A percentile compares a stretch with the other conserved stretches of the same genome.
Evolutionary conservation across 2,113 vertebrate species (phyloP).

Genomic region (Seriola rivoliana): DNA sequence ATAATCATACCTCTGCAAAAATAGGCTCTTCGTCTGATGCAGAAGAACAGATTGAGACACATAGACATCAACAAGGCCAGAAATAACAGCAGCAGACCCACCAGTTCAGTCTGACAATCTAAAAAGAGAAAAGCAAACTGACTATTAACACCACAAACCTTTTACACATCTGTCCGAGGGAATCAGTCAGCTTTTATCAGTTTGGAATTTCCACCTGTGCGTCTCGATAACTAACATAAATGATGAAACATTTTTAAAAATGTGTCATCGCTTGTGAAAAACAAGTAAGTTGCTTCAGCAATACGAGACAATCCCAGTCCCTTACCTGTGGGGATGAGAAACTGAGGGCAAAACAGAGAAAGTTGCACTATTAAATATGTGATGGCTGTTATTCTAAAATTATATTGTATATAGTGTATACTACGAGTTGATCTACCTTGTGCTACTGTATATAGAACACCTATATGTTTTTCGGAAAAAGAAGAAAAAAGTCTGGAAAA

Average conservation of each 20-base stretch:
- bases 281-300: background rate
- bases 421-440: background rate
- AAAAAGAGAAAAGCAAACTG: conserved; percentile 22
- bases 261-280: background rate
- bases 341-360: background rate
- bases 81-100: conserved; percentile 42
- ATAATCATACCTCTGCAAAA: conserved; percentile 64
- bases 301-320: background rate
- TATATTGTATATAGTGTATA: no score
- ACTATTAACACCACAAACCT: background rate
- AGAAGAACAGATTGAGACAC: conserved; percentile 75
- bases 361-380: background rate
- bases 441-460: background rate
- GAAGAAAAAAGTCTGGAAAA: background rate
- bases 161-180: no score
- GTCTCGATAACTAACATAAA: background rate
- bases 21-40: conserved; percentile 39
- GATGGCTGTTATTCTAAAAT: background rate
- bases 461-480: background rate
- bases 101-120: fast-evolving
- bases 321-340: background rate
- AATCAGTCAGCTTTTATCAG: background rate
- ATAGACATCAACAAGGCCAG: conserved; percentile 75
- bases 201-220: conserved; percentile 9
- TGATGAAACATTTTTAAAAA: background rate